phyloP scores from a whole-genome alignment of 1,140 invertebrate species.

The Trachymyrmex cornetzi region DNA sequence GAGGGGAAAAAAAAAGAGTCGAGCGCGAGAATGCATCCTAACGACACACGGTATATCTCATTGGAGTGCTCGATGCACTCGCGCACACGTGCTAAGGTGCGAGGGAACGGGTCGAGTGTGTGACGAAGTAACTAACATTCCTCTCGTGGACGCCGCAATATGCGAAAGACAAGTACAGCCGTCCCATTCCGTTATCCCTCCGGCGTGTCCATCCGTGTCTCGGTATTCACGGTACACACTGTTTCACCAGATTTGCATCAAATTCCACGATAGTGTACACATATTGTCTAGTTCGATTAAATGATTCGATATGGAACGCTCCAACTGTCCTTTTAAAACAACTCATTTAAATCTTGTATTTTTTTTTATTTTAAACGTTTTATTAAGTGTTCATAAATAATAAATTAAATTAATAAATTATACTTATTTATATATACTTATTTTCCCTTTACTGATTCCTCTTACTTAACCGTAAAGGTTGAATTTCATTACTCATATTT shows the following conservation, averaged over 20 bases:
- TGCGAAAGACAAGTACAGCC: slow-evolving; percentile 44
- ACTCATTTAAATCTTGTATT: neutral
- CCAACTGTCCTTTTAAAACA: neutral
- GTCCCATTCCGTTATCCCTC: slow-evolving; percentile 52
- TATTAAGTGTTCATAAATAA: neutral
- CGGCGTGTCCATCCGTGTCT: slow-evolving; percentile 6
- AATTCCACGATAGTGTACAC: neutral
- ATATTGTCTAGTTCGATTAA: slow-evolving; percentile 5
- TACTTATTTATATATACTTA: no score
- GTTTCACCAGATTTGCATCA: slow-evolving; percentile 28
- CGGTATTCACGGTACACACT: slow-evolving; percentile 24
- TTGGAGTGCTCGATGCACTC: slow-evolving; percentile 53
- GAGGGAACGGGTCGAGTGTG: slow-evolving; percentile 39
- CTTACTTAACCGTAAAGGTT: neutral
- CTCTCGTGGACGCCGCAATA: slow-evolving; percentile 41
- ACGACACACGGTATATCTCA: slow-evolving; percentile 59
- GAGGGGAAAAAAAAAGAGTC: neutral
- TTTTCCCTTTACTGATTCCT: neutral
- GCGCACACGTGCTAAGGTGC: slow-evolving; percentile 41
- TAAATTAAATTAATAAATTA: neutral
- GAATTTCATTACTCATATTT: neutral
- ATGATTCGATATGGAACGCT: neutral
- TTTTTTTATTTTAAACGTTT: neutral
- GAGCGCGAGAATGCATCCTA: slow-evolving; percentile 29
- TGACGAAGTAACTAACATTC: slow-evolving; percentile 63